Percentiles rank a stretch among this genome's conserved stretches.
Evolutionary conservation across 2,113 vertebrate species (phyloP).

Genomic region (Cavia porcellus): DNA sequence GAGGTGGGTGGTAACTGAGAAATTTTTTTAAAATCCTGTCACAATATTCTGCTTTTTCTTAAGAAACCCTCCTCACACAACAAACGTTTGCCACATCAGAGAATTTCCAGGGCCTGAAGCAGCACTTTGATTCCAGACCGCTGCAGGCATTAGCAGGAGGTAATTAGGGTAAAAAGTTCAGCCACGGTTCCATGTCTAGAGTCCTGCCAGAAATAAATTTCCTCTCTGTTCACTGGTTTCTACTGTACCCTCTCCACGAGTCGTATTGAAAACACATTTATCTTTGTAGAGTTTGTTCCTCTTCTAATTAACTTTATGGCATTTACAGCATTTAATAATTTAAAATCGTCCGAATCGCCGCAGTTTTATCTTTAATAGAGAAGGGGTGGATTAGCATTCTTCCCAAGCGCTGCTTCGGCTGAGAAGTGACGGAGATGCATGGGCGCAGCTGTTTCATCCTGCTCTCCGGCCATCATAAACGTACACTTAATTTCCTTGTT

Average conservation of each 20-base stretch:
- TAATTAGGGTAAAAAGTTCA: conserved; percentile 99
- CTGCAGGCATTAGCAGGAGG: conserved; percentile 96
- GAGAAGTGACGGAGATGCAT: conserved; percentile 77
- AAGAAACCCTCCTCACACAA: conserved; percentile 93
- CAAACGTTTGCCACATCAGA: conserved; percentile 97
- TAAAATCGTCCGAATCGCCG: conserved; percentile 80
- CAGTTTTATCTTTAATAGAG: conserved; percentile 76
- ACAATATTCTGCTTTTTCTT: conserved; percentile 89
- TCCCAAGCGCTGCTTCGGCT: conserved; percentile 69
- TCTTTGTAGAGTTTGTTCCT: conserved; percentile 88
- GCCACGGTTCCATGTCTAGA: conserved; percentile 92
- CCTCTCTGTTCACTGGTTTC: conserved; percentile 90
- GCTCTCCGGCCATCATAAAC: conserved; percentile 43
- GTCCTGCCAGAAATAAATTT: conserved; percentile 94
- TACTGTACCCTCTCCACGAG: conserved; percentile 89
- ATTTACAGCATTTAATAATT: conserved; percentile 90
- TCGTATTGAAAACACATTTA: conserved; percentile 94
- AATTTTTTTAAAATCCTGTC: conserved; percentile 90
- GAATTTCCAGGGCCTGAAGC: conserved; percentile 92
- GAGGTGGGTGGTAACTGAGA: conserved; percentile 94
- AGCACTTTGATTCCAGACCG: conserved; percentile 95
- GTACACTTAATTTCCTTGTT: conserved; percentile 65
- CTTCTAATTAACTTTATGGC: conserved; percentile 90
- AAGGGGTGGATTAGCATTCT: conserved; percentile 79
- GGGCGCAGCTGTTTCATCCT: conserved; percentile 77